Percentiles rank a stretch among this genome's conserved stretches.
Conservation (phyloP, 2,113 vertebrate species). For the Anoplopoma fimbria region DNA sequence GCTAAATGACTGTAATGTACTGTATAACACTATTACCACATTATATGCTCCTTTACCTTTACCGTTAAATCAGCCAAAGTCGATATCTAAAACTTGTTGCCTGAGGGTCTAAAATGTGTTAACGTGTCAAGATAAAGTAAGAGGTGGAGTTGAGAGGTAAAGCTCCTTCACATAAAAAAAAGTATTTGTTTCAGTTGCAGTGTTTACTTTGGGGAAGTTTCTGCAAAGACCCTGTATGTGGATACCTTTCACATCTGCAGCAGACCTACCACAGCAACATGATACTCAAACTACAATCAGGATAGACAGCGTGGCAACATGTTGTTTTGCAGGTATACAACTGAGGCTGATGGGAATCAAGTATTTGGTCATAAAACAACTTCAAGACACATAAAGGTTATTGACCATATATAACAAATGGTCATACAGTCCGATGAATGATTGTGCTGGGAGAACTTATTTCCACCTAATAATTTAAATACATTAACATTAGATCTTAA, state of each 20-base stretch:
- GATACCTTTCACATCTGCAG: slow-evolving; percentile 38
- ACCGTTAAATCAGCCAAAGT: too few species aligned
- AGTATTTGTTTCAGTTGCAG: not conserved
- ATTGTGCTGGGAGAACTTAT: not conserved
- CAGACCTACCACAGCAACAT: not conserved
- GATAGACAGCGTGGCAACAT: not conserved
- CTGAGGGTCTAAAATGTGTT: not conserved
- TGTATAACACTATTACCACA: too few species aligned
- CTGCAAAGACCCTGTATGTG: slow-evolving; percentile 43
- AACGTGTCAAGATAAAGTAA: not conserved
- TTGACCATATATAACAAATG: not conserved
- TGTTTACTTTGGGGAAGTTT: slow-evolving; percentile 17
- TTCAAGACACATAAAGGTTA: not conserved
- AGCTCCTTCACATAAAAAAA: not conserved
- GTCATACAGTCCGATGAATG: too few species aligned
- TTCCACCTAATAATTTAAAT: not conserved
- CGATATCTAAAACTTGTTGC: not conserved
- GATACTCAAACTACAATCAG: not conserved
- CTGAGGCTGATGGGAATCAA: not conserved
- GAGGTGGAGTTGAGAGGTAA: not conserved
- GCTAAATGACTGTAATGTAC: not conserved
- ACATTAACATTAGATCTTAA: not conserved
- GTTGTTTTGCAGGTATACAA: too few species aligned
- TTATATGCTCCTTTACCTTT: too few species aligned
- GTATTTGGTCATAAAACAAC: not conserved